These are phyloP conservation scores for Falco cherrug DNA, from an alignment of 2,797 vertebrate species.

Conservation along the genomic window DNA sequence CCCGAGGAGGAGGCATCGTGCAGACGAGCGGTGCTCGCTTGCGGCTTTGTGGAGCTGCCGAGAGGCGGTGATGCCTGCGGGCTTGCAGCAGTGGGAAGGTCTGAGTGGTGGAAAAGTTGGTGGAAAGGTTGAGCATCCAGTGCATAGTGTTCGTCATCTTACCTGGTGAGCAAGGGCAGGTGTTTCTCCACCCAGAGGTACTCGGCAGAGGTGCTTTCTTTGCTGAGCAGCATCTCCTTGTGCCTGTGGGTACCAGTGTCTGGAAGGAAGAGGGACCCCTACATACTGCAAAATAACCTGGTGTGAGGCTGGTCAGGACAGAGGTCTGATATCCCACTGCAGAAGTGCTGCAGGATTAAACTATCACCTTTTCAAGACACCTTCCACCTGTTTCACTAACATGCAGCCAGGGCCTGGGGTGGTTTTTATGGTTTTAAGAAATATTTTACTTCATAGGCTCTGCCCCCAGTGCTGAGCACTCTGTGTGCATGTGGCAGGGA, in stretches of 20 bases:
- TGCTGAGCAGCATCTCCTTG: not conserved
- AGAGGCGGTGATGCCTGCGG: not conserved
- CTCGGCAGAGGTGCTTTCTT: not conserved
- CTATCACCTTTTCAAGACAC: not conserved
- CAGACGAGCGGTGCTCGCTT: not conserved
- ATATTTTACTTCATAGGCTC: not conserved
- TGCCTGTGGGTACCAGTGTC: not conserved
- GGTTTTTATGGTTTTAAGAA: not conserved
- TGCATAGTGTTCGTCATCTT: not conserved
- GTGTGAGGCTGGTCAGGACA: not conserved
- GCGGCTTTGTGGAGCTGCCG: not conserved
- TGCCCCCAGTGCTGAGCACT: not conserved
- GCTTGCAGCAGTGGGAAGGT: not conserved
- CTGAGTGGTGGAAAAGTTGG: not conserved
- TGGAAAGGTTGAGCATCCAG: not conserved
- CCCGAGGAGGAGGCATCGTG: rapidly evolving
- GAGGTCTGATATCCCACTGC: not conserved
- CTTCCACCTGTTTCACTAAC: not conserved
- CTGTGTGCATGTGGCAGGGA: not conserved
- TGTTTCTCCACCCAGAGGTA: not conserved
- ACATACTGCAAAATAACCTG: not conserved
- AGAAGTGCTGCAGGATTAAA: not conserved
- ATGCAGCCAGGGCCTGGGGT: not conserved
- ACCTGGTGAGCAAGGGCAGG: not conserved
- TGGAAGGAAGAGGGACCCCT: not conserved